These are phyloP conservation scores for Saxicola maurus DNA, from an alignment of 2,797 vertebrate genomes.

Conservation along the genomic window DNA sequence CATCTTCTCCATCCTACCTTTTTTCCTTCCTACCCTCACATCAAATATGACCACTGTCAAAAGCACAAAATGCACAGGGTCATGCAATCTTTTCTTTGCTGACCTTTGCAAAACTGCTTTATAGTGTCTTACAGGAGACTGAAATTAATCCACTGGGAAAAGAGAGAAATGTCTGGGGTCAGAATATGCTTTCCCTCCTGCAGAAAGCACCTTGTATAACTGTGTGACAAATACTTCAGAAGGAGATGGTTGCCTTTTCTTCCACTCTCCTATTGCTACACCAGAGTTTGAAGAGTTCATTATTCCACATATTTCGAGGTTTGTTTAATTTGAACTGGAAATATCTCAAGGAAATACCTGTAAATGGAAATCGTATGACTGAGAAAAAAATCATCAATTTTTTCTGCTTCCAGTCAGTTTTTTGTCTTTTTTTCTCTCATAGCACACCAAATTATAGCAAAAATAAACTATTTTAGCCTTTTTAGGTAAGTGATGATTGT, in stretches of 20 bases:
- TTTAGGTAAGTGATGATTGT: neutral
- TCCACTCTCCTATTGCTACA: neutral
- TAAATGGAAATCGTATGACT: neutral
- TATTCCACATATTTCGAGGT: neutral
- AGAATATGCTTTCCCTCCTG: neutral
- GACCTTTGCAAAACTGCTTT: constrained; percentile 10
- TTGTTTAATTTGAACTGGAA: neutral
- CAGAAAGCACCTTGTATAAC: neutral
- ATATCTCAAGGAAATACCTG: neutral
- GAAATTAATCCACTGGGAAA: neutral
- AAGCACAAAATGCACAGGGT: neutral
- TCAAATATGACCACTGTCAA: neutral
- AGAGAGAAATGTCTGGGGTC: neutral
- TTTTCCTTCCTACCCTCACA: neutral
- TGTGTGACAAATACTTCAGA: neutral
- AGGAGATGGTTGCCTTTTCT: neutral
- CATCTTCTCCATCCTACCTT: neutral
- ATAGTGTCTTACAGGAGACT: neutral
- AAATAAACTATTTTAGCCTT: neutral
- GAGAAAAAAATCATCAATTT: neutral
- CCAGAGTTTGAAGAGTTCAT: neutral
- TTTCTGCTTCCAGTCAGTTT: neutral
- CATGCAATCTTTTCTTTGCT: neutral
- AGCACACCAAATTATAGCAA: neutral
- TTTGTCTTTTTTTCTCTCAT: neutral